phyloP scores from a whole-genome alignment of 2,113 vertebrate genomes.

The Globicephala melas region DNA sequence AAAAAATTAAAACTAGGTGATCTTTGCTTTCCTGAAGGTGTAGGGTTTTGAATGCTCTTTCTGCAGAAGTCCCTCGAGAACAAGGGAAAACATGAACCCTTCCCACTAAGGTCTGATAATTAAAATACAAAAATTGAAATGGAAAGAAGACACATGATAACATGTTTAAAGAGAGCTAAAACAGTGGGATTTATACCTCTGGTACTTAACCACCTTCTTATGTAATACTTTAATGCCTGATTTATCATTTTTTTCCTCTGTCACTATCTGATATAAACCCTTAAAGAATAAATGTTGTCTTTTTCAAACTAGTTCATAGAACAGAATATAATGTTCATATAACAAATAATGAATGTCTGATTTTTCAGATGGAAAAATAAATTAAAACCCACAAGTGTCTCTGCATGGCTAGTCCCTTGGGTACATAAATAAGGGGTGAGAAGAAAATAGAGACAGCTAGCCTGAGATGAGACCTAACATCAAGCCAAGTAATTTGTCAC shows the following conservation, averaged over 20 bases:
- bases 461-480: background rate
- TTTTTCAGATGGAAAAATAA: background rate
- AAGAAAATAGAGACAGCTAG: background rate
- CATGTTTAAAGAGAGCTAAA: background rate
- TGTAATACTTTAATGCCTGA: background rate
- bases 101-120: background rate
- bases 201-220: conserved; percentile 6
- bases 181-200: background rate
- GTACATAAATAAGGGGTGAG: background rate
- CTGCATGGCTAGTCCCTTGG: background rate
- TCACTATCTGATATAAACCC: background rate
- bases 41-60: background rate
- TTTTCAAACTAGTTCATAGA: conserved; percentile 16
- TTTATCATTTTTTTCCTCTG: background rate
- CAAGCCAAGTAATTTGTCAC: background rate
- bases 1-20: background rate
- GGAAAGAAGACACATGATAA: background rate
- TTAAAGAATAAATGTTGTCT: background rate
- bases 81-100: background rate
- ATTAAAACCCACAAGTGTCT: background rate
- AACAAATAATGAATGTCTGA: conserved; percentile 1
- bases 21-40: background rate
- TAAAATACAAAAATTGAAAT: background rate
- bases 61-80: background rate
- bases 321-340: background rate